Evolutionary conservation across 1,140 invertebrate species (phyloP).

Genomic region (Drosophila takahashii): DNA sequence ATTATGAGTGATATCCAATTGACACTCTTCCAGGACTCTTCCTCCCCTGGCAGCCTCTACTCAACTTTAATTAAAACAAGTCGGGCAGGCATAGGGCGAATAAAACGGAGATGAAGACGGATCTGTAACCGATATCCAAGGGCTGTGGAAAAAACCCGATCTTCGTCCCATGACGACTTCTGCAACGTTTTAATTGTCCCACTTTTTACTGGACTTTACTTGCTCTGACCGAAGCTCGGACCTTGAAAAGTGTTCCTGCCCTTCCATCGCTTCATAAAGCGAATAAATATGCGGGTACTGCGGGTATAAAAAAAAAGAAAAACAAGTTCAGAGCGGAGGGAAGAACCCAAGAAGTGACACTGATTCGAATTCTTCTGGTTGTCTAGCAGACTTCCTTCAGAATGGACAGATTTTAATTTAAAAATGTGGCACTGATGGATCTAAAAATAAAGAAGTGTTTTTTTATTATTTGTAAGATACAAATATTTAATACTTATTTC

Average conservation of each 20-base stretch:
- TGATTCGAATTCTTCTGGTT: constrained; percentile 10
- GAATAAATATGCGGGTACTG: constrained; percentile 17
- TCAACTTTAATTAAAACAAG: constrained; percentile 47
- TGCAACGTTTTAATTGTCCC: constrained; percentile 58
- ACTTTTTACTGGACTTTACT: constrained; percentile 49
- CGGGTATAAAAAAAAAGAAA: background rate
- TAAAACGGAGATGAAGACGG: constrained; percentile 12
- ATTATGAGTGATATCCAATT: constrained; percentile 66
- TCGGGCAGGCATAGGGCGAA: background rate
- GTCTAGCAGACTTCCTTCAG: background rate
- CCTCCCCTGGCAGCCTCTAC: background rate
- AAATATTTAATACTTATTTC: no score
- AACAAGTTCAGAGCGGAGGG: constrained; percentile 12
- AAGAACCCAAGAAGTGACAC: constrained; percentile 22
- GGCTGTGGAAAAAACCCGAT: constrained; percentile 47
- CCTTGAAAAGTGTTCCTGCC: constrained; percentile 35
- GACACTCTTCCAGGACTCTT: constrained; percentile 36
- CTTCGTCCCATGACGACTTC: constrained; percentile 33
- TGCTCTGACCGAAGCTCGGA: constrained; percentile 12
- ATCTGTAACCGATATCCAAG: constrained; percentile 50
- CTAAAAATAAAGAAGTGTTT: background rate
- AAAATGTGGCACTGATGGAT: constrained; percentile 6
- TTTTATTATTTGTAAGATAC: no score
- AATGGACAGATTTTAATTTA: constrained; percentile 15
- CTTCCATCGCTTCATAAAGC: constrained; percentile 14